Conservation (phyloP, 2,797 vertebrate genomes). For the Ataeniobius toweri region DNA sequence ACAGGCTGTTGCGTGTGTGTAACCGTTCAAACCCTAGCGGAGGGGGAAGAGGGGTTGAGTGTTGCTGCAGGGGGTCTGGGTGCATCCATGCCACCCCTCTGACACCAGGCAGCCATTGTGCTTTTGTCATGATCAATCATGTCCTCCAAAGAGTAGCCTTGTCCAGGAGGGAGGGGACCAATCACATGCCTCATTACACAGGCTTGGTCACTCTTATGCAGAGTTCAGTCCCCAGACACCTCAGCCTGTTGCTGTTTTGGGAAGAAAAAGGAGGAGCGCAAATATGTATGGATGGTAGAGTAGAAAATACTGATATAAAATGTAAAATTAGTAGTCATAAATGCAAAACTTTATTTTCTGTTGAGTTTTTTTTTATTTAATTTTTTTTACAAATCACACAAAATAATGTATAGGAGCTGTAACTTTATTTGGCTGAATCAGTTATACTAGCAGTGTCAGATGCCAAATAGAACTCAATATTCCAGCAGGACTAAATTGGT, state of each 20-base stretch:
- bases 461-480: background rate
- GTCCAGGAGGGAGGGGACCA: conserved; percentile 82
- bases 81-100: conserved; percentile 71
- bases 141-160: conserved; percentile 76
- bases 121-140: conserved; percentile 85
- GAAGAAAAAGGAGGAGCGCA: conserved; percentile 24
- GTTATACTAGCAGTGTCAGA: background rate
- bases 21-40: conserved; percentile 39
- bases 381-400: background rate
- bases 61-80: conserved; percentile 53
- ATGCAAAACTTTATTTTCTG: background rate
- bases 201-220: conserved; percentile 82
- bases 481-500: background rate
- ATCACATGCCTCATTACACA: conserved; percentile 87
- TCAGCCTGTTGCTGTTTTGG: conserved; percentile 79
- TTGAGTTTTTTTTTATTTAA: background rate
- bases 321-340: background rate
- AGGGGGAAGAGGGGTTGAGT: conserved; percentile 33
- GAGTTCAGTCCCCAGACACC: conserved; percentile 71
- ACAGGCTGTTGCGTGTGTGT: conserved; percentile 34
- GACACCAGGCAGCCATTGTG: conserved; percentile 81
- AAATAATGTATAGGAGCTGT: background rate
- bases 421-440: background rate
- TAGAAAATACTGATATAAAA: conserved; percentile 1
- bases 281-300: conserved; percentile 22